A percentile compares a stretch with the other conserved stretches of the same genome.
Evolutionary conservation across 2,797 vertebrate species (phyloP).

Genomic region (Xyrichtys novacula): DNA sequence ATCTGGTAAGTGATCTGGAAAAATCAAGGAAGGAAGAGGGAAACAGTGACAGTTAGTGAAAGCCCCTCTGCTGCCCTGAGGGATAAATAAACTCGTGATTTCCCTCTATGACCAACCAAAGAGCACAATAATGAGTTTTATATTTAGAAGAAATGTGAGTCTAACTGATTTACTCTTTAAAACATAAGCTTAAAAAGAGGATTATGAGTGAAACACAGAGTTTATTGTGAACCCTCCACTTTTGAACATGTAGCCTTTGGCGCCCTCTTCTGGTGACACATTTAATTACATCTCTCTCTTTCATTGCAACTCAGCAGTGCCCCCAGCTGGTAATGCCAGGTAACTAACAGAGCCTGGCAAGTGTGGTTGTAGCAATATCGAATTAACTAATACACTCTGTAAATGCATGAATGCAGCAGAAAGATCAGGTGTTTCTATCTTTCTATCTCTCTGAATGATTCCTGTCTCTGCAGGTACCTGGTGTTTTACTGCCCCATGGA

Average conservation of each 20-base stretch:
- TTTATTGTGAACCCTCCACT: conserved; percentile 9
- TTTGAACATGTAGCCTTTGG: conserved; percentile 32
- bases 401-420: background rate
- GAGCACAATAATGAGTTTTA: background rate
- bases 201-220: conserved; percentile 10
- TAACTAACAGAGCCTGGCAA: background rate
- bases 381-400: no score
- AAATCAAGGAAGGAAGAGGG: background rate
- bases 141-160: background rate
- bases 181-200: conserved; percentile 18
- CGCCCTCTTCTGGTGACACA: conserved; percentile 58
- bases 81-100: background rate
- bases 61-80: background rate
- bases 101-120: background rate
- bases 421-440: background rate
- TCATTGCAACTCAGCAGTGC: conserved; percentile 9
- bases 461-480: conserved; percentile 88
- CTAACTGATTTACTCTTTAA: conserved; percentile 10
- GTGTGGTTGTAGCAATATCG: no score
- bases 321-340: conserved; percentile 61
- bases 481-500: conserved; percentile 95
- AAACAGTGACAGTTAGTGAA: background rate
- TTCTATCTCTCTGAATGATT: background rate
- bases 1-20: conserved; percentile 88
- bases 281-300: conserved; percentile 20